Conservation (phyloP, 2,113 vertebrate genomes). For the Nibea albiflora region DNA sequence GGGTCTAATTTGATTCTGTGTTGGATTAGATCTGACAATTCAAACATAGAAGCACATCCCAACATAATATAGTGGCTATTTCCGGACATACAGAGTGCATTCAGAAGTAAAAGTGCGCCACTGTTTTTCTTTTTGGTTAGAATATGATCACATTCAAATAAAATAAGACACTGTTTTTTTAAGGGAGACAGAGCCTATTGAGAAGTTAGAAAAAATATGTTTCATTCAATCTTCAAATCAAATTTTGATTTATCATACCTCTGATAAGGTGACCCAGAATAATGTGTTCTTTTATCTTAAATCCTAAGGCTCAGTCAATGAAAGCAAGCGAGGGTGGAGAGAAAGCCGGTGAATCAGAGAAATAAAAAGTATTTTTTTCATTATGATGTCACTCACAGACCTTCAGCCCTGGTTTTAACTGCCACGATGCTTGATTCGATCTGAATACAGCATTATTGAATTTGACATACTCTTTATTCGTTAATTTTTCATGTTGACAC, state of each 20-base stretch:
- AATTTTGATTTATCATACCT: constrained; percentile 1
- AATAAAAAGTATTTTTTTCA: too few species aligned
- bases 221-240: background rate
- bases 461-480: background rate
- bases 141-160: background rate
- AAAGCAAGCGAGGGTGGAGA: too few species aligned
- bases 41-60: constrained; percentile 3
- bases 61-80: background rate
- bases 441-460: background rate
- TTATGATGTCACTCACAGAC: too few species aligned
- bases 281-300: constrained; percentile 1
- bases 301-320: background rate
- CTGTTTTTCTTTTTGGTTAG: background rate
- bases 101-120: background rate
- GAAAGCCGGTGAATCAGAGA: too few species aligned
- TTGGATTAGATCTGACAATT: constrained; percentile 15
- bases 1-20: constrained; percentile 37
- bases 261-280: background rate
- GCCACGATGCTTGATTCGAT: background rate
- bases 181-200: background rate
- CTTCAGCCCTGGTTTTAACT: too few species aligned
- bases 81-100: background rate
- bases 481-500: background rate
- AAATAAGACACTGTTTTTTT: background rate
- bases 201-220: background rate